Evolutionary conservation across 2,797 vertebrate genomes (phyloP), one percentile per base, ranked within the genome.

Genomic region (Xiphorhynchus erythropygius): DNA sequence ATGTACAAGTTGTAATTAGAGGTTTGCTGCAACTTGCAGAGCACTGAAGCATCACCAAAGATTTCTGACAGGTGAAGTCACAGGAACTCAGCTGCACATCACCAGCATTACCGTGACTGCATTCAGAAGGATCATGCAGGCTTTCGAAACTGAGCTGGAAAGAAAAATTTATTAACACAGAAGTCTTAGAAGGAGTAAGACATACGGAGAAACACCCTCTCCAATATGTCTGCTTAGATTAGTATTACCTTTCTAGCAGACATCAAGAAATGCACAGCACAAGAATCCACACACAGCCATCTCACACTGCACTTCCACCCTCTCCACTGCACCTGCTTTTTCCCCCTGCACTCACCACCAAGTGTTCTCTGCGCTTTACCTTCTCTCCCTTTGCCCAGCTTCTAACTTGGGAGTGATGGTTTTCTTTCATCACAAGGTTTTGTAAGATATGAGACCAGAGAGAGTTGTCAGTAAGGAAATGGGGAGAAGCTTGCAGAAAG

Each of bases 81-180:
- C 25, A 94, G 52, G 89, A 73, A 76, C 5, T 37, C 74, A 94
- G 64, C 53, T 67, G 33, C 39, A 23, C 3, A 4, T 16, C 44
- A 53, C 33, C 71, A 73, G 49, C 28, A 32, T 39, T 67, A 46
- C 18, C 62, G 22, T 0, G 0, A n/a, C 49, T 39, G 11, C 3
- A 1, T 24, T 41, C 6, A 4, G 49, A 79, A 83, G 41, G 76
- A 55, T 23, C 11, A 55, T 0, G 1, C 0, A 2, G 53, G 28
- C 37, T 88, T 92, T 65, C 49, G 41, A 57, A 89, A 59, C 57
- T 11, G 35, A 78, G 42, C 11, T 63, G 25, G 37, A 76, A 89
- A 71, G 46, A 80, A 91, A 63, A 37, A 5, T 49, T 74, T 37
- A 55, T 9, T n/a, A 62, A 60, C 5, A 8, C 10, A 16, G 3